Percentiles rank a stretch among this genome's conserved stretches.
Conservation (phyloP, 2,113 vertebrate genomes). For the Opisthocomus hoazin region DNA sequence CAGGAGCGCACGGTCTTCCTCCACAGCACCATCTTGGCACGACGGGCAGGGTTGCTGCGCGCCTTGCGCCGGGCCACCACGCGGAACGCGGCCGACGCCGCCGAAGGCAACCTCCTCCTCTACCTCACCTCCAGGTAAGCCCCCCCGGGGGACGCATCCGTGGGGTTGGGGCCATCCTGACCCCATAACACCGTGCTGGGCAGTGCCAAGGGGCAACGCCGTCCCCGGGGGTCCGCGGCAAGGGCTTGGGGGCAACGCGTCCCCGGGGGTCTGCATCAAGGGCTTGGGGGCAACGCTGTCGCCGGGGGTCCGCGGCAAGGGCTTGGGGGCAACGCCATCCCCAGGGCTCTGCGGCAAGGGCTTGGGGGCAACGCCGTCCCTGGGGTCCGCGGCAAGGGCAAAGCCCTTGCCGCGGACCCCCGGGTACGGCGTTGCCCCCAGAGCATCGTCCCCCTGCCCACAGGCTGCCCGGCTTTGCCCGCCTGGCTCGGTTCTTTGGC, state of each 20-base stretch:
- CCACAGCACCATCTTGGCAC: conserved; percentile 76
- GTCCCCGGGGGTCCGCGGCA: fast-evolving
- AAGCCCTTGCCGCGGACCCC: background rate
- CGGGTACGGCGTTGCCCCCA: background rate
- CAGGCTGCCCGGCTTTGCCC: conserved; percentile 34
- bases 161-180: background rate
- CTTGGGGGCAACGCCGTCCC: too few species aligned
- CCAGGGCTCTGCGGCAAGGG: background rate
- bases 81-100: background rate
- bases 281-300: background rate
- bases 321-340: background rate
- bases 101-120: conserved; percentile 23
- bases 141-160: too few species aligned
- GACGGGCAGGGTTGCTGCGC: conserved; percentile 38
- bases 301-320: background rate
- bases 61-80: conserved; percentile 41
- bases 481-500: conserved; percentile 40
- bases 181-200: background rate
- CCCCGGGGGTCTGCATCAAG: background rate
- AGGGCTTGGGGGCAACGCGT: background rate
- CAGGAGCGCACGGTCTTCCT: conserved; percentile 80
- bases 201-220: background rate
- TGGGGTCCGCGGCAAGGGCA: background rate
- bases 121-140: conserved; percentile 64
- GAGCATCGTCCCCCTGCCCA: fast-evolving